Conservation (phyloP, 2,113 vertebrate species). For the Helogale parvula region DNA sequence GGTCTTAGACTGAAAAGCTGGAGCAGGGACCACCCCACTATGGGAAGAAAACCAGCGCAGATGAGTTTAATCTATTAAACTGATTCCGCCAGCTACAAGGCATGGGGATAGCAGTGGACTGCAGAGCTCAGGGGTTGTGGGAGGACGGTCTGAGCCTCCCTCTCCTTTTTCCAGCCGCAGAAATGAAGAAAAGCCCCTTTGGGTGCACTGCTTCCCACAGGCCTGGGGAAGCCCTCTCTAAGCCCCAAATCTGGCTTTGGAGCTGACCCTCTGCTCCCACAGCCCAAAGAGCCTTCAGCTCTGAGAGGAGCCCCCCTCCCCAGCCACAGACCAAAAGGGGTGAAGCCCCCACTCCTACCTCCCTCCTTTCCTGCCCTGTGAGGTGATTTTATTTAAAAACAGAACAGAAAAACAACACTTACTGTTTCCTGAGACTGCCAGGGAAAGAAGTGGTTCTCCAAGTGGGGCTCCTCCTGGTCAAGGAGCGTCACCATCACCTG, state of each 20-base stretch:
- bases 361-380: neutral
- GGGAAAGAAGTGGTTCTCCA: neutral
- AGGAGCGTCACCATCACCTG: neutral
- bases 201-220: neutral
- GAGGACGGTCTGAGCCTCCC: conserved; percentile 52
- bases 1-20: neutral
- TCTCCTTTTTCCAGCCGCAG: neutral
- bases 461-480: fast-evolving
- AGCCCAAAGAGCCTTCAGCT: neutral
- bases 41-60: neutral
- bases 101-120: conserved; percentile 72
- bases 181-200: neutral
- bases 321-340: neutral
- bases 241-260: conserved; percentile 31
- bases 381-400: conserved; percentile 68
- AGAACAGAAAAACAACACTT: neutral
- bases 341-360: neutral
- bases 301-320: neutral
- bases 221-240: conserved; percentile 40
- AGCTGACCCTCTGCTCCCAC: neutral
- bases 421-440: neutral
- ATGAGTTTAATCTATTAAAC: neutral
- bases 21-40: fast-evolving
- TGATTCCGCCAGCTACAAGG: conserved; percentile 71
- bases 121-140: conserved; percentile 46